A percentile compares a stretch with the other conserved stretches of the same genome.
Conservation (phyloP, 2,888 invertebrate genomes). For the Cantharis rustica region DNA sequence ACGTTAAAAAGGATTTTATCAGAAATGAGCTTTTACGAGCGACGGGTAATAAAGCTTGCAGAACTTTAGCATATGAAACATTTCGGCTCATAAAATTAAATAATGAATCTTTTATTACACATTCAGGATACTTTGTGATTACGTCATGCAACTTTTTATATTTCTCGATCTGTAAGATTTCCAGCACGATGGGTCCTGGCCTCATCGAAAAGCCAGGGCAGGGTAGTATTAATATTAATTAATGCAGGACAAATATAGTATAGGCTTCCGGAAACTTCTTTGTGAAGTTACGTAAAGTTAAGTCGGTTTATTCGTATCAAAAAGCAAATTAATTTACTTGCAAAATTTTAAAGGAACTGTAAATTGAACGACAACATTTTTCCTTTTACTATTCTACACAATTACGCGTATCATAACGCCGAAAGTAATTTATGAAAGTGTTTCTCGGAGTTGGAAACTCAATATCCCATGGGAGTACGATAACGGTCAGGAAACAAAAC, state of each 20-base stretch:
- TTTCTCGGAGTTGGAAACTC: constrained; percentile 31
- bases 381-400: constrained; percentile 15
- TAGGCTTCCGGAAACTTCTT: not conserved
- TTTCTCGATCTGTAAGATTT: not conserved
- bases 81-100: not conserved
- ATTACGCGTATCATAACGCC: constrained; percentile 20
- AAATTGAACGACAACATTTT: constrained; percentile 1
- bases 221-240: not conserved
- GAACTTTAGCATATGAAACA: not conserved
- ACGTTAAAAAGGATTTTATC: not conserved
- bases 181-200: not conserved
- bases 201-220: not conserved
- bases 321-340: constrained; percentile 22
- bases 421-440: constrained; percentile 31
- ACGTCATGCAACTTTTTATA: not conserved
- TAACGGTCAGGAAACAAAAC: constrained; percentile 32
- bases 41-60: not conserved
- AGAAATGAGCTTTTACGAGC: not conserved
- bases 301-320: not conserved
- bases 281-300: not conserved
- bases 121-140: not conserved
- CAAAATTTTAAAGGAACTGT: constrained; percentile 23
- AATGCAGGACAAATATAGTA: not conserved
- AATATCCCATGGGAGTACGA: constrained; percentile 26
- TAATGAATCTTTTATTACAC: not conserved